Base-by-base conservation (phyloP, 92 coral and sea anemone species). In the Epizoanthus stellaris region DNA sequence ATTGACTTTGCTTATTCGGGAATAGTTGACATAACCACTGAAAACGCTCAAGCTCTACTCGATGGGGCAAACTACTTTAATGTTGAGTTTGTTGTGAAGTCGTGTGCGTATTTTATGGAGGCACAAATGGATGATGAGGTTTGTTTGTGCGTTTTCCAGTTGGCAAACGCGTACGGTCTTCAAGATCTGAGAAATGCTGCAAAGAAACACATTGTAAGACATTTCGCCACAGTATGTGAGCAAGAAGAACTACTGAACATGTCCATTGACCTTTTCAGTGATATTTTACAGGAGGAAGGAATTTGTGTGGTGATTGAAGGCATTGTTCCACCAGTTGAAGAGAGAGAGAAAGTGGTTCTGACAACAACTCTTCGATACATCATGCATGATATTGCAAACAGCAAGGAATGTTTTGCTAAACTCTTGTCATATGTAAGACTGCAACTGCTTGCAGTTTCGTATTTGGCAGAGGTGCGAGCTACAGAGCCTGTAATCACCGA, bases 1-100 rank as follows among this genome's bases (percentile, higher is more conserved):
- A n/a, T n/a, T n/a, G n/a, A n/a, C n/a, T n/a, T n/a, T 91, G 95
- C 95, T 36, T 95, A 95, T 72, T 76, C 97, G 17, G 98, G 94
- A 10, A 85, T 88, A 71, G 64, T 93, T 36, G 86, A 80, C 17
- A 85, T 95, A 15, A 85, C 49, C 68, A 73, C 82, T n/a, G 95
- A 88, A 49, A 93, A 94, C 67, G 95, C 93, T 2, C 89, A 85
- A 54, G 88, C 88, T 49, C 83, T 95, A 34, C 90, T 95, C 12
- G 94, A 89, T 5, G 95, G 93, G 45, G 92, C 98, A 10, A 90
- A 94, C 43, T 95, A 89, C 68, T 77, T 95, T 76, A 89, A 91
- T 12, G 86, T 94, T 13, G 91, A 92, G 61, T 92, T 87, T 59
- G 92, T 94, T 2, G 91, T 87, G 76, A 85, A 91, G 49, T 85